Evolutionary conservation across 2,113 vertebrate species (phyloP), one percentile per base, ranked within the genome.

Genomic region (Dissostichus mawsoni): DNA sequence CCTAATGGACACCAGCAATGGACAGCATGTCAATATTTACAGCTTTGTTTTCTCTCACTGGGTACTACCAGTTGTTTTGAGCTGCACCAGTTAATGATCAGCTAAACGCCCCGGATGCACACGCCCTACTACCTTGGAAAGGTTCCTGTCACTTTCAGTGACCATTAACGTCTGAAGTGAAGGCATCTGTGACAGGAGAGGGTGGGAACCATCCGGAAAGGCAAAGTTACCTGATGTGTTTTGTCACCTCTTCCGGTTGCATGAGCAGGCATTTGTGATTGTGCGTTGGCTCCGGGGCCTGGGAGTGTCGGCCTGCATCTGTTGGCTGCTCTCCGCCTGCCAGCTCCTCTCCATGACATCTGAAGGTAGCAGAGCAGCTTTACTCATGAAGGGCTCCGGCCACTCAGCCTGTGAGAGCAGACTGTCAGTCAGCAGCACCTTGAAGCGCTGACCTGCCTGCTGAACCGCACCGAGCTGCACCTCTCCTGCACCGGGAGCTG

Each of bases 231-330:
- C 94, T 96, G 96, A 95, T 96, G 92, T 91, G 94, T 94, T 92
- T 45, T 94, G 93, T 94, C 94, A 94, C 94, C 91, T 96, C 94
- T 97, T 97, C 93, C 90, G 88, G 93, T 94, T 95, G 94, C 94
- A 91, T 90, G 95, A 90, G 90, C 95, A 94, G 80, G 90, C 90
- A 78, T 90, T 89, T 75, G 88, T 45, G 47, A 78, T 57, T 85
- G 76, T 83, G 91, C 78, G 57, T 84, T 94, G 66, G 95, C 96
- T 96, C 77, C 87, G 78, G 90, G 97, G 96, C 92, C 82, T 33
- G 81, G 87, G 79, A 86, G 93, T 91, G 95, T 96, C 96, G 92
- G 90, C 92, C 85, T 85, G 84, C 93, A 97, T 97, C 96, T 95
- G 92, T 93, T 90, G 79, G 89, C 94, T 92, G 94, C 92, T 94